Evolutionary conservation across 2,888 invertebrate species (phyloP).

Genomic region (Linnaemya vulpina): DNA sequence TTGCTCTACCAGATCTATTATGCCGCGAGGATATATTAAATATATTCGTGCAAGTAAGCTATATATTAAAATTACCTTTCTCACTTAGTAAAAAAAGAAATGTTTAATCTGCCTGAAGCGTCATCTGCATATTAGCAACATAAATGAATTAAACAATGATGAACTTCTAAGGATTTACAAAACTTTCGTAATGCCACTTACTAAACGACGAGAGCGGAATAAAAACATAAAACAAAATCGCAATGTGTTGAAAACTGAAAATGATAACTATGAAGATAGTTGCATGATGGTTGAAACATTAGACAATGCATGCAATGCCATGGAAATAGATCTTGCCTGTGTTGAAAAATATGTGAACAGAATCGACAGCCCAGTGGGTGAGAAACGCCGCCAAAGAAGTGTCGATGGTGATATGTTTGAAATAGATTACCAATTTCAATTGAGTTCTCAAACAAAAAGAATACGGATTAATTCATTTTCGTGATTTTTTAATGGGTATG

Average conservation of each 20-base stretch:
- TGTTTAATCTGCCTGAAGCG: constrained; percentile 71
- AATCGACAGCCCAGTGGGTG: constrained; percentile 39
- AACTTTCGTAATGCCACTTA: constrained; percentile 76
- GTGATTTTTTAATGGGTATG: constrained; percentile 39
- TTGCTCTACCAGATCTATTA: constrained; percentile 71
- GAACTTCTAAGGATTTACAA: constrained; percentile 76
- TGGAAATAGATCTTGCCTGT: constrained; percentile 51
- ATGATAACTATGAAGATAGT: constrained; percentile 13
- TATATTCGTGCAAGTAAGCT: constrained; percentile 76
- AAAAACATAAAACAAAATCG: constrained; percentile 13
- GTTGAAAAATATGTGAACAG: background rate
- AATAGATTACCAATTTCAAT: constrained; percentile 52
- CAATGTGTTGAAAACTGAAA: background rate
- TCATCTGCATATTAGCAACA: constrained; percentile 73
- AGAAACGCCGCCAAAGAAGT: constrained; percentile 57
- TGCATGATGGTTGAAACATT: constrained; percentile 3
- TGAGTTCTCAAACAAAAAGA: constrained; percentile 60
- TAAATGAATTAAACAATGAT: constrained; percentile 73
- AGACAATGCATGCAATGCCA: background rate
- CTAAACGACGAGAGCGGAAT: constrained; percentile 61
- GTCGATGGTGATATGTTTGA: constrained; percentile 29
- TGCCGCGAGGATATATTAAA: constrained; percentile 74
- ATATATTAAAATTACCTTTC: background rate
- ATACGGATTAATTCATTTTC: constrained; percentile 54
- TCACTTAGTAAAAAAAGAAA: background rate